A percentile compares a stretch with the other conserved stretches of the same genome.
phyloP scores from a whole-genome alignment of 64 coral and sea anemone genomes.

The Stichodactyla mertensii region DNA sequence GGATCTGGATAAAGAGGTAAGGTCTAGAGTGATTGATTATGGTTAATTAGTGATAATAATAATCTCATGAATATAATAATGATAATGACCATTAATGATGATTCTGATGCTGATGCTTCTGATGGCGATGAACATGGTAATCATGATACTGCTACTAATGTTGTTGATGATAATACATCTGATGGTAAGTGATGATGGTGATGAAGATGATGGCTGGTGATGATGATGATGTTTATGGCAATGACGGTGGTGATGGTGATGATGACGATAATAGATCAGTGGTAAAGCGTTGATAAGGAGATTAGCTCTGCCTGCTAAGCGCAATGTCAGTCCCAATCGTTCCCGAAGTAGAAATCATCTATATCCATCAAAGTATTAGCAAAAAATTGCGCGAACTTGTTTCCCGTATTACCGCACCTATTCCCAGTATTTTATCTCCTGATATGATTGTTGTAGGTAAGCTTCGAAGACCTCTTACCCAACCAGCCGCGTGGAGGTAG shows the following conservation, averaged over 20 bases:
- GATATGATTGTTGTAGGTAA: conserved; percentile 36
- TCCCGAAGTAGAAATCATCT: too few species aligned
- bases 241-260: too few species aligned
- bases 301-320: too few species aligned
- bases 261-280: too few species aligned
- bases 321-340: too few species aligned
- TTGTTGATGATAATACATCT: not conserved
- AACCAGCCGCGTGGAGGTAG: conserved; percentile 24
- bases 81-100: not conserved
- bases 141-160: not conserved
- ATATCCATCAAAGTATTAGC: too few species aligned
- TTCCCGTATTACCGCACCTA: not conserved
- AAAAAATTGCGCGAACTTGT: not conserved
- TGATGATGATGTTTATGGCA: too few species aligned
- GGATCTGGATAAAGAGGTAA: conserved; percentile 82
- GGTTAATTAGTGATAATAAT: too few species aligned
- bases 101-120: not conserved
- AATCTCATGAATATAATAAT: not conserved
- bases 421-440: not conserved
- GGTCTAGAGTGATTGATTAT: not conserved
- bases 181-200: not conserved
- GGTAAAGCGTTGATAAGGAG: too few species aligned
- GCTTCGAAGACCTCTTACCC: conserved; percentile 47
- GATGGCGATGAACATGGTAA: not conserved
- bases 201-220: too few species aligned